Percentiles rank a stretch among this genome's conserved stretches.
Conservation (phyloP, 1,140 invertebrate genomes). For the Araneus ventricosus region DNA sequence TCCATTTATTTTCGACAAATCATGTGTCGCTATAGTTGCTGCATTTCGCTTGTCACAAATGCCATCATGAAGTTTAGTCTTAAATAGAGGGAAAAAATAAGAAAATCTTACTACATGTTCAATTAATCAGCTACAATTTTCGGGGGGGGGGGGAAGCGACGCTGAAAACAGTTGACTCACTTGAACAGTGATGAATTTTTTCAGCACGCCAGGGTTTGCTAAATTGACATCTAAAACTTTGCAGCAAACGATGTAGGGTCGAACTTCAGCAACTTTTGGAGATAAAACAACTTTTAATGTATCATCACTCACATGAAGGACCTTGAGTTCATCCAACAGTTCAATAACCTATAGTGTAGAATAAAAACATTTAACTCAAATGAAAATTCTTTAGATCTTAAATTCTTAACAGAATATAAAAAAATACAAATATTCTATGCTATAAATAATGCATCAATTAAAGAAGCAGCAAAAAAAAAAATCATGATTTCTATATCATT, state of each 20-base stretch:
- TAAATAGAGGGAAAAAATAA: slow-evolving; percentile 70
- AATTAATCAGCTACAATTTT: background rate
- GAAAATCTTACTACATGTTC: slow-evolving; percentile 23
- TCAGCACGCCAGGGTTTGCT: slow-evolving; percentile 84
- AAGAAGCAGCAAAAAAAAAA: no score
- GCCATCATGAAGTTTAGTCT: slow-evolving; percentile 88
- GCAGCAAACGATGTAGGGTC: slow-evolving; percentile 88
- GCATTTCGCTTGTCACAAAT: slow-evolving; percentile 88
- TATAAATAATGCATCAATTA: no score
- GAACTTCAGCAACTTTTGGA: slow-evolving; percentile 83
- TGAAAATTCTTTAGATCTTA: background rate
- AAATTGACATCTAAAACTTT: slow-evolving; percentile 86
- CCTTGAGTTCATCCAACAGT: slow-evolving; percentile 78
- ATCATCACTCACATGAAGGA: slow-evolving; percentile 83
- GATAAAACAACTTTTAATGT: slow-evolving; percentile 82
- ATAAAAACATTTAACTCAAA: background rate
- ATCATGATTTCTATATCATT: no score
- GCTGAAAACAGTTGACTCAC: slow-evolving; percentile 77
- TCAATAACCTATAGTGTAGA: slow-evolving; percentile 49
- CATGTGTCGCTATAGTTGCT: slow-evolving; percentile 91
- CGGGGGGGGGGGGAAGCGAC: no score
- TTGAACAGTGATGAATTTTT: slow-evolving; percentile 90
- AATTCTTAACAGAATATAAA: background rate
- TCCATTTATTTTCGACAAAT: slow-evolving; percentile 85
- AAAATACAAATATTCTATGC: no score